Percentiles rank a stretch among this genome's conserved stretches.
Evolutionary conservation across 1,140 invertebrate genomes (phyloP).

Genomic region (Stegodyphus dumicola): DNA sequence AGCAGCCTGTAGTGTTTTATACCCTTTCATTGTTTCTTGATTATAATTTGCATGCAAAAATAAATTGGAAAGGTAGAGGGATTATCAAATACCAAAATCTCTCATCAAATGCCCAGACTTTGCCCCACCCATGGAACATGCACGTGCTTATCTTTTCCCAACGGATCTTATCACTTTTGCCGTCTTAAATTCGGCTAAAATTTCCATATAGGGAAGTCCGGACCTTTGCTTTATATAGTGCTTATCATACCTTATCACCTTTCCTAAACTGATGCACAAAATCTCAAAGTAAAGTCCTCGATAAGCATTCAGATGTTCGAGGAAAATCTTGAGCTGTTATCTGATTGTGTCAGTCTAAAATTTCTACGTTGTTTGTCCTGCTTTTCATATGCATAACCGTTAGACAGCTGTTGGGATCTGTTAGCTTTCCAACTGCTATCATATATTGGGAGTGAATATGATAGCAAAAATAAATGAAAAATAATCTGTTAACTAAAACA

Average conservation of each 20-base stretch:
- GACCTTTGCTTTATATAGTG: conserved; percentile 19
- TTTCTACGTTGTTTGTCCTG: not conserved
- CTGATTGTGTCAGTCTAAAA: conserved; percentile 21
- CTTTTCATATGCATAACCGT: conserved; percentile 5
- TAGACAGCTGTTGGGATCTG: conserved; percentile 11
- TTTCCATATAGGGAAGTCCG: conserved; percentile 25
- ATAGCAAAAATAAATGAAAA: too few species aligned
- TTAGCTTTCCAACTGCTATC: not conserved
- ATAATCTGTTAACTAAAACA: too few species aligned
- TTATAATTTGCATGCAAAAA: too few species aligned
- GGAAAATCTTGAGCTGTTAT: conserved; percentile 25
- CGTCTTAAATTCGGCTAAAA: conserved; percentile 12
- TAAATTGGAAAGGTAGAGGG: too few species aligned
- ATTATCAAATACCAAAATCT: not conserved
- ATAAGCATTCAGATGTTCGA: conserved; percentile 34
- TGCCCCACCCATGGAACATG: conserved; percentile 19
- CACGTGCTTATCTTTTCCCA: conserved; percentile 22
- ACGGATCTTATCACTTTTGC: not conserved
- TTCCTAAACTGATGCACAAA: conserved; percentile 46
- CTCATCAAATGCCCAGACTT: conserved; percentile 11
- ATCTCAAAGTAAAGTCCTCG: conserved; percentile 17
- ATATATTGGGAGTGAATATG: too few species aligned
- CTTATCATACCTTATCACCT: conserved; percentile 17
- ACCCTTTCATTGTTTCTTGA: too few species aligned
- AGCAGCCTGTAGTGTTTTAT: too few species aligned